Evolutionary conservation across 2,113 vertebrate species (phyloP), one percentile per base, ranked within the genome.

Genomic region (Hyperoodon ampullatus): DNA sequence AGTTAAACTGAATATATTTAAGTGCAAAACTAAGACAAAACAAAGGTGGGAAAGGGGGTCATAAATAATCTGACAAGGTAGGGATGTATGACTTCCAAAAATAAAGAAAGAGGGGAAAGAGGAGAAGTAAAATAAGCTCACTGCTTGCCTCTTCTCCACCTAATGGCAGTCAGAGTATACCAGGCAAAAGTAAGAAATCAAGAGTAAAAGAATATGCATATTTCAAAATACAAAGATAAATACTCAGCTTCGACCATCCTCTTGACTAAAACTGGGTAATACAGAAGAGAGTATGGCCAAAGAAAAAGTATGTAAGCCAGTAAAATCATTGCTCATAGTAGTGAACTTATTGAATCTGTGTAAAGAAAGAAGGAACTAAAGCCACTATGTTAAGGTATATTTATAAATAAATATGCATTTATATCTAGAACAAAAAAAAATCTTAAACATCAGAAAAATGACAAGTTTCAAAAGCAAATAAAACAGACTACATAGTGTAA

Each of bases 391-490:
- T 39, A 68, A 93, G 55, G 0, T 61, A 26, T 66, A 24, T 33
- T 68, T 88, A 63, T 66, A 78, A 50, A 50, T 12, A 93, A 53
- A 74, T 66, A 74, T 66, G 39, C 47, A 3, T 88, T 61, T 70
- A n/a, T 84, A 42, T 16, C 42, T 60, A 47, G 53, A 93, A 80
- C 35, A 44, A 93, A 65, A 58, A 33, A 55, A 28, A 28, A 15
- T 44, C 42, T n/a, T 93, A 39, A 85, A 81, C 15, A n/a, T 88
- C 71, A 91, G 63, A 88, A 83, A 93, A 28, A n/a, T n/a, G 23
- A 30, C 0, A 42, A 80, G 30, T 83, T 16, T 39, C 33, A 61
- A 91, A 96, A 60, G 33, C 21, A 84, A 77, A 42, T 58, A 16
- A 58, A 72, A 33, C 7, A 85, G 65, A 88, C 13, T 78, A n/a